Evolutionary conservation across 2,888 invertebrate species (phyloP).

Genomic region (Stenchaetothrips biformis): DNA sequence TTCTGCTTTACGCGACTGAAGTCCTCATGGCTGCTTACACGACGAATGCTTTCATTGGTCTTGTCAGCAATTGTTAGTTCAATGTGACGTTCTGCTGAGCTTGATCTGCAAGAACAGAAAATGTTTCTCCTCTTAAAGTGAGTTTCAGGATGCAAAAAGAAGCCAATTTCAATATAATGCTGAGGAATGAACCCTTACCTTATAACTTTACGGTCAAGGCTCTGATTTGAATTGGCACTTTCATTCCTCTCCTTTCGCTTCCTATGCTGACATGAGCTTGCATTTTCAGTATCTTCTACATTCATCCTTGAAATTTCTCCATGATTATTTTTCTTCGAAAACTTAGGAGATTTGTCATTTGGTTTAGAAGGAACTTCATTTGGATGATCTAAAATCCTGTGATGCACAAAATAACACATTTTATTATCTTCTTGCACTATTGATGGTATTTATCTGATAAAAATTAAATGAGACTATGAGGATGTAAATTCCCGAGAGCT

Average conservation of each 20-base stretch:
- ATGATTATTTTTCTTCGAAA: not conserved
- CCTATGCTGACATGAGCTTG: not conserved
- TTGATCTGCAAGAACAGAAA: slow-evolving; percentile 33
- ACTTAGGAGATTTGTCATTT: not conserved
- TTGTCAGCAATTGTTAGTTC: slow-evolving; percentile 29
- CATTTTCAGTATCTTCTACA: not conserved
- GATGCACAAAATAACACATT: not conserved
- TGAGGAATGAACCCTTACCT: not conserved
- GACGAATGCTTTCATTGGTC: slow-evolving; percentile 47
- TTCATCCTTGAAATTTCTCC: not conserved
- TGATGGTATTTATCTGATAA: not conserved
- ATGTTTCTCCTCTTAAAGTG: not conserved
- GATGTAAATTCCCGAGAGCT: not conserved
- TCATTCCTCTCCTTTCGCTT: slow-evolving; percentile 17
- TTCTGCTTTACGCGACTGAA: slow-evolving; percentile 43
- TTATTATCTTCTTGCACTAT: not conserved
- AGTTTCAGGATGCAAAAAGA: not conserved
- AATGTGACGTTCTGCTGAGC: slow-evolving; percentile 36
- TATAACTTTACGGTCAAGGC: not conserved
- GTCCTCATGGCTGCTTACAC: slow-evolving; percentile 62
- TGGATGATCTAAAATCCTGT: not conserved
- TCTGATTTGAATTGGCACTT: slow-evolving; percentile 12
- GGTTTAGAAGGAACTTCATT: not conserved
- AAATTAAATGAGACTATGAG: not conserved
- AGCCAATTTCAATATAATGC: not conserved